phyloP scores from a whole-genome alignment of 2,888 invertebrate genomes.

The Drosophila silvestris region DNA sequence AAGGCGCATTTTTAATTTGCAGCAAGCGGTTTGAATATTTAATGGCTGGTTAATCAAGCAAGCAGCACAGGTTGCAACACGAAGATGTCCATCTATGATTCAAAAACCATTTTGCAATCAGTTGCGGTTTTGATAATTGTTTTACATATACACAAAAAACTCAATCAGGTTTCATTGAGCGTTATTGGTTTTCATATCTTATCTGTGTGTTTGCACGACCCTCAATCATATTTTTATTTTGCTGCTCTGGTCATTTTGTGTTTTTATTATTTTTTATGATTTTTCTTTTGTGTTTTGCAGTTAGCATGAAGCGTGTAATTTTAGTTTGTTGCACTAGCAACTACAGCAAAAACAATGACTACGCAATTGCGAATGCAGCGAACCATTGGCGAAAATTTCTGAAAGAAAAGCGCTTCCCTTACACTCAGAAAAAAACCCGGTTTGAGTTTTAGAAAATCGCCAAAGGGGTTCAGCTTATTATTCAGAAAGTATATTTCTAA shows the following conservation, averaged over 20 bases:
- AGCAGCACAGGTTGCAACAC: slow-evolving; percentile 37
- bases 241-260: slow-evolving; percentile 5
- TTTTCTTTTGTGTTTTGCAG: slow-evolving; percentile 37
- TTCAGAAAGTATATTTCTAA: no score
- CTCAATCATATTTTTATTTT: slow-evolving; percentile 1
- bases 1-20: slow-evolving; percentile 16
- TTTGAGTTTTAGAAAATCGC: neutral
- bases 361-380: slow-evolving; percentile 13
- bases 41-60: slow-evolving; percentile 18
- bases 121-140: slow-evolving; percentile 17
- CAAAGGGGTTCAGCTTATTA: neutral
- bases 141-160: slow-evolving; percentile 2
- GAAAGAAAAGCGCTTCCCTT: slow-evolving; percentile 20
- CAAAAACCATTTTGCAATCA: slow-evolving; percentile 39
- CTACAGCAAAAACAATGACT: slow-evolving; percentile 35
- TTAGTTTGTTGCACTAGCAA: slow-evolving; percentile 5
- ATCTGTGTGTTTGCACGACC: slow-evolving; percentile 4
- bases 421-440: neutral
- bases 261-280: slow-evolving; percentile 44
- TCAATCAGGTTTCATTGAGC: slow-evolving; percentile 35
- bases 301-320: slow-evolving; percentile 35
- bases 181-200: slow-evolving; percentile 12
- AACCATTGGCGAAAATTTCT: slow-evolving; percentile 5
- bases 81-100: slow-evolving; percentile 12
- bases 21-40: slow-evolving; percentile 36